These are phyloP conservation scores for Celastrina argiolus DNA, from an alignment of 2,888 invertebrate species.

Conservation along the genomic window DNA sequence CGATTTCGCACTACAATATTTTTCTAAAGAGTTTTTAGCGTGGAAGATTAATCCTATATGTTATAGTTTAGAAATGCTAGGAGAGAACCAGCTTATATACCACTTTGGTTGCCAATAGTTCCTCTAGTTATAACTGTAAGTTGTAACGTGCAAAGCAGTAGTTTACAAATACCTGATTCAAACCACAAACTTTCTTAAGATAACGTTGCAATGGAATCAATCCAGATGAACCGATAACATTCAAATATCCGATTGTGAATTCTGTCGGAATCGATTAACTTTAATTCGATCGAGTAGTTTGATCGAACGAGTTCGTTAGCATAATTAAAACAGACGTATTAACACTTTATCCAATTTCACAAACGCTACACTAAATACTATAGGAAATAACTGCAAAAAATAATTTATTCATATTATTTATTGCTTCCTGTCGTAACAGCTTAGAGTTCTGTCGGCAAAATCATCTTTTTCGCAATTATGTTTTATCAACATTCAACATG, in stretches of 20 bases:
- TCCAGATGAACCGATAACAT: neutral
- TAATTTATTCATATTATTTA: slow-evolving; percentile 6
- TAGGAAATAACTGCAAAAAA: neutral
- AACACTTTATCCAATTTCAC: slow-evolving; percentile 15
- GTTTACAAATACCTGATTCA: neutral
- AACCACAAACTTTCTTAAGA: neutral
- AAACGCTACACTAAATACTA: slow-evolving; percentile 1
- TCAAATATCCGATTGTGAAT: neutral
- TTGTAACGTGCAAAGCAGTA: neutral
- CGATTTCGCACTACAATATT: too few species aligned
- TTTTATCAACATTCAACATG: neutral
- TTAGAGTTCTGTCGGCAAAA: neutral
- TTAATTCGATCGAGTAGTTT: slow-evolving; percentile 1
- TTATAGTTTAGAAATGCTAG: too few species aligned
- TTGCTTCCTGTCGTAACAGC: neutral
- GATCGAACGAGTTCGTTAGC: neutral
- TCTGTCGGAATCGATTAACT: slow-evolving; percentile 1
- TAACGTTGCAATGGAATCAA: neutral
- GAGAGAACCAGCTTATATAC: too few species aligned
- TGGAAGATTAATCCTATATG: too few species aligned
- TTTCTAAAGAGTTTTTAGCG: too few species aligned
- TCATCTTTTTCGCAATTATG: neutral
- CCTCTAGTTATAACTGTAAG: too few species aligned
- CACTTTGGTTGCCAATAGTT: too few species aligned
- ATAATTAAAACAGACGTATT: neutral